Percentiles rank a stretch among this genome's conserved stretches.
These are phyloP conservation scores for Hydraecia micacea DNA, from an alignment of 2,888 invertebrate species.

Conservation along the genomic window DNA sequence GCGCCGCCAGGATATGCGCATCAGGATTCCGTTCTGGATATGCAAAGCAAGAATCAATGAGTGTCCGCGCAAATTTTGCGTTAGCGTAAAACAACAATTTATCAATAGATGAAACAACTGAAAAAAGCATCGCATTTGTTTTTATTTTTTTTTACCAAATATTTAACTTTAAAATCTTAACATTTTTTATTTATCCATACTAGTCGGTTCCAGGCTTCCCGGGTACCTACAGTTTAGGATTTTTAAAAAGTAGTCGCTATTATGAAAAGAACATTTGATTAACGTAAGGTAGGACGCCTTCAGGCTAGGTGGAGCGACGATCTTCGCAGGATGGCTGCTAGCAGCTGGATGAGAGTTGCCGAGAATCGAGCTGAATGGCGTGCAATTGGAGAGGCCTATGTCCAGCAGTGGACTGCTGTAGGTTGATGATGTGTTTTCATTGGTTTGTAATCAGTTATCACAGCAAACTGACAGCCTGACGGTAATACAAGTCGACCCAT, in stretches of 20 bases:
- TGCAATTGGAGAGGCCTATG: too few relatives aligned
- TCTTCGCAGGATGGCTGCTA: too few relatives aligned
- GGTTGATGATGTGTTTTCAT: background rate
- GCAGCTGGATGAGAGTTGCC: too few relatives aligned
- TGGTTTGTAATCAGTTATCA: background rate
- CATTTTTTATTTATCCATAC: background rate
- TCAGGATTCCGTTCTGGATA: slow-evolving; percentile 89
- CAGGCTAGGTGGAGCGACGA: too few relatives aligned
- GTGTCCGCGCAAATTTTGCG: background rate
- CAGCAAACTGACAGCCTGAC: background rate
- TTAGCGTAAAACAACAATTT: background rate
- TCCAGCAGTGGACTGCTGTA: background rate
- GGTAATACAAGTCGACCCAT: background rate
- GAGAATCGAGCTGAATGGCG: too few relatives aligned
- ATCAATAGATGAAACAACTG: background rate
- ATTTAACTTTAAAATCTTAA: too few relatives aligned
- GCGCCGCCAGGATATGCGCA: slow-evolving; percentile 95
- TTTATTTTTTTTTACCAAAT: background rate
- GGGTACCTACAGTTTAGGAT: background rate
- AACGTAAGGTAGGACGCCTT: too few relatives aligned
- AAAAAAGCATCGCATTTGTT: background rate
- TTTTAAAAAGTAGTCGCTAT: background rate
- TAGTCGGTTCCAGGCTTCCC: background rate
- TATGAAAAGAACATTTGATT: background rate
- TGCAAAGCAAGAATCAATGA: background rate